These are phyloP conservation scores for Boleophthalmus pectinirostris DNA, from an alignment of 2,113 vertebrate species.

Conservation along the genomic window DNA sequence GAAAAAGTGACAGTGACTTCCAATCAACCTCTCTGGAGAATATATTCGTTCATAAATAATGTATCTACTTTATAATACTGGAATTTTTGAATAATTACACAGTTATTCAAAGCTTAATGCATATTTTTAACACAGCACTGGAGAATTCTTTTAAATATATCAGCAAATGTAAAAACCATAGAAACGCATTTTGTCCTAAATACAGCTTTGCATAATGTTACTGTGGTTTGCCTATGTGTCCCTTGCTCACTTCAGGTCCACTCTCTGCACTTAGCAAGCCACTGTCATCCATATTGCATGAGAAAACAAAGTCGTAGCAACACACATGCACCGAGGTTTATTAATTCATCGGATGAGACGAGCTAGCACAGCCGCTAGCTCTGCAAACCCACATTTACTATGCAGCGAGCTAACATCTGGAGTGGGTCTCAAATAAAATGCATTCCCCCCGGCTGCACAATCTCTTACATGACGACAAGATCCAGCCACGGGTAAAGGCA, in stretches of 20 bases:
- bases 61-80: background rate
- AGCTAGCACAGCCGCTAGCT: background rate
- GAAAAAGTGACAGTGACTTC: background rate
- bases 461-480: slow-evolving; percentile 26
- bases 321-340: slow-evolving; percentile 29
- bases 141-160: slow-evolving; percentile 21
- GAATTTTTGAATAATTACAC: background rate
- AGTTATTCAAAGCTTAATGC: slow-evolving; percentile 14
- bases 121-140: slow-evolving; percentile 29
- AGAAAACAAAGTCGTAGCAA: slow-evolving; percentile 24
- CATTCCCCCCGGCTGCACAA: slow-evolving; percentile 22
- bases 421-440: slow-evolving; percentile 30
- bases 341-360: slow-evolving; percentile 49
- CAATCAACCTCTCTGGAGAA: background rate
- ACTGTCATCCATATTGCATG: slow-evolving; percentile 51
- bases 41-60: background rate
- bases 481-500: background rate
- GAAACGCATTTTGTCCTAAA: slow-evolving; percentile 27
- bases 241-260: slow-evolving; percentile 1
- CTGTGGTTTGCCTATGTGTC: slow-evolving; percentile 19
- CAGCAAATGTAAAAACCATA: background rate
- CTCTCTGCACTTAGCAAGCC: slow-evolving; percentile 30
- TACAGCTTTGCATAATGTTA: slow-evolving; percentile 32
- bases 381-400: slow-evolving; percentile 23
- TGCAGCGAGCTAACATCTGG: slow-evolving; percentile 22